Conservation (phyloP, 2,888 invertebrate genomes). For the Idaea dimidiata region DNA sequence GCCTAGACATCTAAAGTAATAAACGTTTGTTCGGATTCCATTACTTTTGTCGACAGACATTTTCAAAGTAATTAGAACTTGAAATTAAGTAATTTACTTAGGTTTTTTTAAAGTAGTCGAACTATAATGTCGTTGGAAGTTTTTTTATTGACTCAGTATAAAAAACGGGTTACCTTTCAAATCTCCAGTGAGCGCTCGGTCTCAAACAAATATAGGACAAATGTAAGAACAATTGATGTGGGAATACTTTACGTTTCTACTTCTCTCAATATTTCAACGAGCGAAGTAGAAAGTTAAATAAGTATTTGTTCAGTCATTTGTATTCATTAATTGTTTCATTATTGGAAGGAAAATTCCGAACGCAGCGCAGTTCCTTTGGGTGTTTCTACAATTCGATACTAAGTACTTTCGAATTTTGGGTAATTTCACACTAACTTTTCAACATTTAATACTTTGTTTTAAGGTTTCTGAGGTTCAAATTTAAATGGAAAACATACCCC, state of each 20-base stretch:
- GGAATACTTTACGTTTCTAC: not conserved
- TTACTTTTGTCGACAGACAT: too few relatives aligned
- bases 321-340: not conserved
- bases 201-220: not conserved
- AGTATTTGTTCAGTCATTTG: slow-evolving; percentile 1
- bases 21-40: too few relatives aligned
- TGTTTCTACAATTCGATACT: not conserved
- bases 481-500: not conserved
- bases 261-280: not conserved
- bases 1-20: too few relatives aligned
- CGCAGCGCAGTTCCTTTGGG: not conserved
- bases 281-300: too few relatives aligned
- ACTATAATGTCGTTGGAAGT: not conserved
- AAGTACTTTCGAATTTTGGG: not conserved
- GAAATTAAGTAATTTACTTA: too few relatives aligned
- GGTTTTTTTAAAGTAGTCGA: not conserved
- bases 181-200: not conserved
- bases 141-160: not conserved
- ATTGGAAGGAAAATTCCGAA: not conserved
- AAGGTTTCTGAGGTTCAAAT: not conserved
- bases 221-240: not conserved
- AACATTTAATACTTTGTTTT: not conserved
- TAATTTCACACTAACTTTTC: not conserved
- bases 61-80: too few relatives aligned
- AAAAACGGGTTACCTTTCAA: not conserved